Evolutionary conservation across 2,888 invertebrate genomes (phyloP), one percentile per base, ranked within the genome.

Genomic region (Dynastes tityus): DNA sequence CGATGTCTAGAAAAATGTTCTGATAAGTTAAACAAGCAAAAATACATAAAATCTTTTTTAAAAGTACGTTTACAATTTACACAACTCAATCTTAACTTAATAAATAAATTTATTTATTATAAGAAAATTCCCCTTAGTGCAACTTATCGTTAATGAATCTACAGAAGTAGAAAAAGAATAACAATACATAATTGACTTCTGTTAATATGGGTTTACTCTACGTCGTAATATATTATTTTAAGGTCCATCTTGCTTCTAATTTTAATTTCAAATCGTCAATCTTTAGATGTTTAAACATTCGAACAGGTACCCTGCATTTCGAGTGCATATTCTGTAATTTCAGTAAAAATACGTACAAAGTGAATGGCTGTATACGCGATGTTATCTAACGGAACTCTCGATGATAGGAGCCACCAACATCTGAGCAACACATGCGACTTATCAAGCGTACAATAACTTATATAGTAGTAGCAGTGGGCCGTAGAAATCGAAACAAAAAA

Each of bases 361-460:
- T 58, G 9, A 8, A 58, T 58, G 32, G 8, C 22, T 4, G n/a
- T 58, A 58, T 22, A 58, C 22, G 22, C 55, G n/a, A 22, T 22
- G 6, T 58, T 58, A 58, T 58, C 55, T 58, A 67, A 67, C 65
- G 40, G 65, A 67, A 67, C 45, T 67, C 65, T 45, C 2, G 45
- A 16, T 16, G 65, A 67, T 67, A 67, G 45, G 65, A 45, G 40
- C 16, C 45, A 40, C 65, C 45, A 29, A 63, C 63, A 63, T 63
- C 49, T 68, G 68, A 68, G 68, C n/a, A 68, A 68, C 68, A 68
- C 68, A 68, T 68, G 68, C 68, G 11, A 51, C 45, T 68, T 68
- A 68, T 68, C 49, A 53, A 68, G n/a, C 51, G 51, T 29, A 51
- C 51, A 51, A 68, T 40, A 22, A 22, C 68, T 58, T 58, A 16